These are phyloP conservation scores for Lepidurus apus DNA, from an alignment of 1,140 invertebrate genomes.

Conservation along the genomic window DNA sequence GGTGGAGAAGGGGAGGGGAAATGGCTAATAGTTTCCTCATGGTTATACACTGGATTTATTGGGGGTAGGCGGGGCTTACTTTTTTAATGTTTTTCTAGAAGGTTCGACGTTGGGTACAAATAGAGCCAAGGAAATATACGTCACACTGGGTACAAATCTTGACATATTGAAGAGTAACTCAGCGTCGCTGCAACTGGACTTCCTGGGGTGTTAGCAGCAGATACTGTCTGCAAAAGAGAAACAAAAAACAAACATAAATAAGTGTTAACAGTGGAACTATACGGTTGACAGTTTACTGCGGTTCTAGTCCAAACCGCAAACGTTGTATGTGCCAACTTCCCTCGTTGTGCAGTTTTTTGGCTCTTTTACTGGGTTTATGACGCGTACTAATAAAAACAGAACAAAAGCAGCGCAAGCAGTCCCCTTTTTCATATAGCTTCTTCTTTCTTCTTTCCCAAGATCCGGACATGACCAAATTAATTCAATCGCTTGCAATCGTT, in stretches of 20 bases:
- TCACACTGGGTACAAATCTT: slow-evolving; percentile 19
- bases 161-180: slow-evolving; percentile 18
- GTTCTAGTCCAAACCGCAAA: not conserved
- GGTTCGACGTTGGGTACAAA: no score
- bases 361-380: not conserved
- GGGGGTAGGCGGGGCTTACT: no score
- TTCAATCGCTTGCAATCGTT: slow-evolving; percentile 5
- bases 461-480: not conserved
- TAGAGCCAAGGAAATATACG: not conserved
- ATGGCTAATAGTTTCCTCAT: not conserved
- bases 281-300: no score
- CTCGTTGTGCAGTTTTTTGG: not conserved
- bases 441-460: not conserved
- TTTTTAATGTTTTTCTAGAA: no score
- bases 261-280: not conserved
- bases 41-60: not conserved
- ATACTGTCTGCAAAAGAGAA: not conserved
- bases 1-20: not conserved
- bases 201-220: slow-evolving; percentile 5
- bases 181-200: slow-evolving; percentile 4
- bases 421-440: not conserved
- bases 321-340: not conserved
- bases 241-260: not conserved
- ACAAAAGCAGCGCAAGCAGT: not conserved
- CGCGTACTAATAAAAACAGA: not conserved